Base-by-base conservation (phyloP, 2,888 invertebrate species). In the Calliphora vomitoria region DNA sequence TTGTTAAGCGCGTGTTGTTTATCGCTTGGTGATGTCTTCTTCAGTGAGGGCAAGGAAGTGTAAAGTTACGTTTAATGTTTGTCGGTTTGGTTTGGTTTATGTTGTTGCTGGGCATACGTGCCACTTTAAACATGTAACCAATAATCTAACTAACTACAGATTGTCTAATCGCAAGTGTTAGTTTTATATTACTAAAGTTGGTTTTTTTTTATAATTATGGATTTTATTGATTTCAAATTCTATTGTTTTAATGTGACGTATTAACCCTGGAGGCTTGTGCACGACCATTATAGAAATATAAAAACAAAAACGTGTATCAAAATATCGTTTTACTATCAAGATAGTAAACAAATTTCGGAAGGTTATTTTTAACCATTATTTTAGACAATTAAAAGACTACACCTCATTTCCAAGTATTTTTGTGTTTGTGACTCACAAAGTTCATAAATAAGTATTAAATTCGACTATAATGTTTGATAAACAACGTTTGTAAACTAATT, bases 1-100 rank as follows among this genome's bases (percentile, higher is more conserved):
- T 68, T 69, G 47, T 69, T 71, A 62, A 64, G 64, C 82, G 69
- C 82, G 75, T 83, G 82, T 76, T 82, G 44, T 41, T 18, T 66
- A 18, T 60, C 31, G 35, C 15, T 68, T 50, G n/a, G n/a, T 82
- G 11, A 1, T 68, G 38, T 58, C 18, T 69, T 38, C 18, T 66
- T 41, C 20, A 44, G 25, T 41, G 31, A 74, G 58, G 74, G 47
- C 8, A 25, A 50, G 72, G 11, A 72, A 38, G 55, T 66, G 15
- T 25, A 68, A 74, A 66, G 20, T 74, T 35, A 11, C 13, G 53
- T 25, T 50, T 66, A 13, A 8, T 47, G 5, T 31, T 60, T 31
- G 60, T 20, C n/a, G n/a, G n/a, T n/a, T n/a, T n/a, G n/a, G n/a
- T n/a, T 41, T 20, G 44, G 13, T 66, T 66, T 18, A 6, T 20